Evolutionary conservation across 2,888 invertebrate species (phyloP).

Genomic region (Tenodera sinensis): DNA sequence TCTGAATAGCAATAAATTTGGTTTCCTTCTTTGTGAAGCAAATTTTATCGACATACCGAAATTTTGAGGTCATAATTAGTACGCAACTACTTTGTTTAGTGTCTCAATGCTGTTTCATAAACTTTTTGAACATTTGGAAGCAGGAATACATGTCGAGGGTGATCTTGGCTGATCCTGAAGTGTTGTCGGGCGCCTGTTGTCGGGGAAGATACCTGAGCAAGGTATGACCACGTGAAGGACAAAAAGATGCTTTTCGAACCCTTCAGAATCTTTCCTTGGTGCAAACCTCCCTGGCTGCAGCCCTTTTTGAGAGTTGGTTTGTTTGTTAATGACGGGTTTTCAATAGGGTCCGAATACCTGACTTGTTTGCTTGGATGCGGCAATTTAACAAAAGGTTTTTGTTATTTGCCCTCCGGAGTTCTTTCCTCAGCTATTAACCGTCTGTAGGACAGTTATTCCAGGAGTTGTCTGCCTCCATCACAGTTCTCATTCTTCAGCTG

Average conservation of each 20-base stretch:
- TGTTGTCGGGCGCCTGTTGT: not conserved
- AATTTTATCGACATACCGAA: too few species aligned
- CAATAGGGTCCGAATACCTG: slow-evolving; percentile 7
- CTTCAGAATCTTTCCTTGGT: not conserved
- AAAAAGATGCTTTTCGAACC: not conserved
- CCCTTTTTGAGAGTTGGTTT: not conserved
- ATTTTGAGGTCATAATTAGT: too few species aligned
- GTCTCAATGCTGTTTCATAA: too few species aligned
- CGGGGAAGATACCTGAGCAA: not conserved
- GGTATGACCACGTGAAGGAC: not conserved
- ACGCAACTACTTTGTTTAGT: too few species aligned
- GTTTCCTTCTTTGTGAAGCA: too few species aligned
- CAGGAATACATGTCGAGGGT: too few species aligned
- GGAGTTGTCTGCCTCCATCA: slow-evolving; percentile 15
- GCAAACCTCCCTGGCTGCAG: not conserved
- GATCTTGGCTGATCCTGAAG: too few species aligned
- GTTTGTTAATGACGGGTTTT: slow-evolving; percentile 15
- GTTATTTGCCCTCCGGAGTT: not conserved
- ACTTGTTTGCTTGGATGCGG: slow-evolving; percentile 18
- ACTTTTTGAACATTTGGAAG: too few species aligned
- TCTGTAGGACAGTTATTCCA: slow-evolving; percentile 5
- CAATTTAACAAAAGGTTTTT: slow-evolving; percentile 16
- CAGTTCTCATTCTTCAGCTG: slow-evolving; percentile 3
- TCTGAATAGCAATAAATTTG: too few species aligned
- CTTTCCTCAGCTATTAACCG: not conserved